Evolutionary conservation across 2,797 vertebrate genomes (phyloP), one percentile per base, ranked within the genome.

Genomic region (Cheirogaleus major): DNA sequence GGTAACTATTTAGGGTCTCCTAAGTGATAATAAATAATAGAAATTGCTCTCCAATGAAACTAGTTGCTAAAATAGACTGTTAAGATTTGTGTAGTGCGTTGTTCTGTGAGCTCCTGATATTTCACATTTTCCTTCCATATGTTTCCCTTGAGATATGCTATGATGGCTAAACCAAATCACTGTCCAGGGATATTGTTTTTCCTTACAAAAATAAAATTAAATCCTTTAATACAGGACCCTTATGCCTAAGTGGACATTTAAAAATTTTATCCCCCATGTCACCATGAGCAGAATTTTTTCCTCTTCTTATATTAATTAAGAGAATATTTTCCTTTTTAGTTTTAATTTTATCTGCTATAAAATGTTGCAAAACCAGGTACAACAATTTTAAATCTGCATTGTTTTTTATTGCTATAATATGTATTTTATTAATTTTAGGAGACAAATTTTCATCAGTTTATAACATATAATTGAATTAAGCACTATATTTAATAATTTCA

Each of bases 371-470:
- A 5, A 41, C 7, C 5, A 59, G 20, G 13, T 2, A 38, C 73
- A 81, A 45, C 20, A 61, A 78, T 73, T 93, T 90, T 43, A 93
- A 93, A 20, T 72, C 8, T 48, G 0, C 23, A 63, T 55, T 88
- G 18, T 32, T 86, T 43, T 35, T 84, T 84, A 67, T 86, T 84
- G 86, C 9, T 50, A 1, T 52, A 84, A 50, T 23, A 73, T 2
- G 18, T 4, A 95, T 91, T 94, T 95, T 12, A 84, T 94, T 96
- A 92, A 70, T 95, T 95, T 93, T 23, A 67, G 9, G 4, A 93
- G 59, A 69, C 7, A 72, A 3, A 38, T 94, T 95, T 95, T 80
- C 57, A 67, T 55, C 50, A 45, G 7, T 0, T 95, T 93, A 45
- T 18, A 35, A 22, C 14, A 63, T 27, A 59, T 48, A 96, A 78